phyloP scores from a whole-genome alignment of 2,113 vertebrate genomes.

The Scatophagus argus region DNA sequence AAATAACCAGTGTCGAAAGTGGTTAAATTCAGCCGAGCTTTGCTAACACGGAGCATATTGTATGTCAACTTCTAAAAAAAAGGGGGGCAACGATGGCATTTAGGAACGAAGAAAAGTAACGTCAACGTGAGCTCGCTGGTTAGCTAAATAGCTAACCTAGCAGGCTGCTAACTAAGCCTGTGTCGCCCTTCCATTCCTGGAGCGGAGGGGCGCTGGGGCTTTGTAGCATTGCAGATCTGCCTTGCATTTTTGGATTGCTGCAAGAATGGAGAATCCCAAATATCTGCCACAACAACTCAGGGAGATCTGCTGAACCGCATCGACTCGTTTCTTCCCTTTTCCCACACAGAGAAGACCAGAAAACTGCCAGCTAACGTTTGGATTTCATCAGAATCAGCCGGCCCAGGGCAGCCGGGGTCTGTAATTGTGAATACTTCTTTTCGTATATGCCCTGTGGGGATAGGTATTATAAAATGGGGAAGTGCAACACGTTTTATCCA shows the following conservation, averaged over 20 bases:
- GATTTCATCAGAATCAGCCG: constrained; percentile 64
- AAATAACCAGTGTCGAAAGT: not conserved
- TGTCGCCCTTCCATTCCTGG: constrained; percentile 79
- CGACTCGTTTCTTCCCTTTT: constrained; percentile 19
- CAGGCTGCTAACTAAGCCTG: constrained; percentile 78
- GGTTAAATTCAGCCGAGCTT: not conserved
- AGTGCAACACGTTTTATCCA: constrained; percentile 48
- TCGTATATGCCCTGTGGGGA: constrained; percentile 61
- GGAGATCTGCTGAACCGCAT: constrained; percentile 56
- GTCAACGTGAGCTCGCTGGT: constrained; percentile 63
- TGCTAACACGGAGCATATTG: constrained; percentile 7
- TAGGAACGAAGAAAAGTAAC: constrained; percentile 58
- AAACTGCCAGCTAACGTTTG: constrained; percentile 50
- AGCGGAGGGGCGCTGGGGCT: constrained; percentile 84
- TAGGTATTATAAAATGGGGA: constrained; percentile 63
- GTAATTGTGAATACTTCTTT: constrained; percentile 55
- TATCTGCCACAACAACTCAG: constrained; percentile 58
- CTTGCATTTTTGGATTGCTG: constrained; percentile 65
- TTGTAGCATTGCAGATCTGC: constrained; percentile 86
- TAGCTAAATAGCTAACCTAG: constrained; percentile 69
- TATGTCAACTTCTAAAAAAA: constrained; percentile 9
- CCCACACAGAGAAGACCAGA: constrained; percentile 8
- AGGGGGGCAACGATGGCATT: constrained; percentile 57
- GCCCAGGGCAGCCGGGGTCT: constrained; percentile 71
- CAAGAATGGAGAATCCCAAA: constrained; percentile 78